These are phyloP conservation scores for Tetragonula clypearis DNA, from an alignment of 1,140 invertebrate genomes.

Conservation along the genomic window DNA sequence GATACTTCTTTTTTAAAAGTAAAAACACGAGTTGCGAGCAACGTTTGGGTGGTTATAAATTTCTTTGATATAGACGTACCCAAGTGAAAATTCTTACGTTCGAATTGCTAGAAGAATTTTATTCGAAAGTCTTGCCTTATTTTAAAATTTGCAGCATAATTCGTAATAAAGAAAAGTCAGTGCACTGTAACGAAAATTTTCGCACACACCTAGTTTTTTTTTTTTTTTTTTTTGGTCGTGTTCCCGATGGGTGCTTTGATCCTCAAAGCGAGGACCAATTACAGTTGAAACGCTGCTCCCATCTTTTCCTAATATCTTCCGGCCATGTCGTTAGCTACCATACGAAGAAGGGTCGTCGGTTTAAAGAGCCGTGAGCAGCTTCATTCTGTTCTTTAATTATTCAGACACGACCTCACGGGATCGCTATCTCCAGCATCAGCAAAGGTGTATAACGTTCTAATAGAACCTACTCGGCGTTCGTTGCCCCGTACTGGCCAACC, in stretches of 20 bases:
- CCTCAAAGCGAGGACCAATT: slow-evolving; percentile 13
- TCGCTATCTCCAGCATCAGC: background rate
- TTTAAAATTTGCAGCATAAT: too few species aligned
- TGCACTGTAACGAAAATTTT: slow-evolving; percentile 4
- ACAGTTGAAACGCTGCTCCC: background rate
- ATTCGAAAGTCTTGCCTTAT: too few species aligned
- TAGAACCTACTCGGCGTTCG: slow-evolving; percentile 19
- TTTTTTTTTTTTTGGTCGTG: background rate
- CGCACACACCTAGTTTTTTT: too few species aligned
- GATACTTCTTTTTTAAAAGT: too few species aligned
- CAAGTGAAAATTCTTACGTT: too few species aligned
- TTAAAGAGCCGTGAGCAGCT: background rate
- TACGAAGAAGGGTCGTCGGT: background rate
- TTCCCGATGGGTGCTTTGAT: slow-evolving; percentile 7
- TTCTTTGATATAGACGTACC: too few species aligned
- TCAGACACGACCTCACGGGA: slow-evolving; percentile 1
- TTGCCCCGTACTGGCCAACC: background rate
- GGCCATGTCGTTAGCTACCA: background rate
- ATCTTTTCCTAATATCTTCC: slow-evolving; percentile 17
- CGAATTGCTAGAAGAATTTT: too few species aligned
- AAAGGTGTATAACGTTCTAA: slow-evolving; percentile 4
- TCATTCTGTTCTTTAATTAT: slow-evolving; percentile 30
- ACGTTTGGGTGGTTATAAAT: too few species aligned
- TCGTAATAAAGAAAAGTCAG: too few species aligned
- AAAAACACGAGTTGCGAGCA: too few species aligned